A percentile compares a stretch with the other conserved stretches of the same genome.
Evolutionary conservation across 1,140 invertebrate genomes (phyloP).

Genomic region (Centruroides vittatus): DNA sequence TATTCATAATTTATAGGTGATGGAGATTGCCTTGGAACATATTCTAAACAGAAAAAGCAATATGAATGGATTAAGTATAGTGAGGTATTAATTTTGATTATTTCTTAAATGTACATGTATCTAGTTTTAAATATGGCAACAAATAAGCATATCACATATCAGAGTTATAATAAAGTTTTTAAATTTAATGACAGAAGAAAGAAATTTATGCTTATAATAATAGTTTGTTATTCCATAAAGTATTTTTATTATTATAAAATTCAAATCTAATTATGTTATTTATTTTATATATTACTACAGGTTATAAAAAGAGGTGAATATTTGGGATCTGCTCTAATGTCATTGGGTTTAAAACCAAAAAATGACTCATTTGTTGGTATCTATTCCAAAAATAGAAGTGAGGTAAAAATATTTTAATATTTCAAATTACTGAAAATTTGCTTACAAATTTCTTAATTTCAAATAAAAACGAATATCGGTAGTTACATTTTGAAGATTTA

Average conservation of each 20-base stretch:
- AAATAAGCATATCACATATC: too few relatives aligned
- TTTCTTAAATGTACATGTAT: neutral
- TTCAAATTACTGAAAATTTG: neutral
- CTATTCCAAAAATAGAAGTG: conserved; percentile 85
- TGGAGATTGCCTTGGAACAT: conserved; percentile 75
- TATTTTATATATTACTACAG: neutral
- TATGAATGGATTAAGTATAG: conserved; percentile 90
- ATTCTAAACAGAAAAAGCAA: conserved; percentile 51
- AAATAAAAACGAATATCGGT: too few relatives aligned
- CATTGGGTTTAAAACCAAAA: conserved; percentile 46
- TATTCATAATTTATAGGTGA: conserved; percentile 45
- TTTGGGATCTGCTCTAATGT: conserved; percentile 76
- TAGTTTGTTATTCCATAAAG: too few relatives aligned
- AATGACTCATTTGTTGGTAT: conserved; percentile 74
- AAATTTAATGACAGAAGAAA: too few relatives aligned
- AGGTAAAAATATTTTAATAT: conserved; percentile 22
- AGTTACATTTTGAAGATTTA: too few relatives aligned
- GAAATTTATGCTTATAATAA: too few relatives aligned
- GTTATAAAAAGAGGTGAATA: conserved; percentile 64
- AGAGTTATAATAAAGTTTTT: too few relatives aligned
- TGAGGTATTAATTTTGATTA: conserved; percentile 28
- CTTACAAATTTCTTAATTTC: too few relatives aligned
- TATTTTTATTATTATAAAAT: too few relatives aligned
- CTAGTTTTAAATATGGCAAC: too few relatives aligned
- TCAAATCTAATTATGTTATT: neutral